These are phyloP conservation scores for Agriopis aurantiaria DNA, from an alignment of 2,888 invertebrate genomes.

Conservation along the genomic window DNA sequence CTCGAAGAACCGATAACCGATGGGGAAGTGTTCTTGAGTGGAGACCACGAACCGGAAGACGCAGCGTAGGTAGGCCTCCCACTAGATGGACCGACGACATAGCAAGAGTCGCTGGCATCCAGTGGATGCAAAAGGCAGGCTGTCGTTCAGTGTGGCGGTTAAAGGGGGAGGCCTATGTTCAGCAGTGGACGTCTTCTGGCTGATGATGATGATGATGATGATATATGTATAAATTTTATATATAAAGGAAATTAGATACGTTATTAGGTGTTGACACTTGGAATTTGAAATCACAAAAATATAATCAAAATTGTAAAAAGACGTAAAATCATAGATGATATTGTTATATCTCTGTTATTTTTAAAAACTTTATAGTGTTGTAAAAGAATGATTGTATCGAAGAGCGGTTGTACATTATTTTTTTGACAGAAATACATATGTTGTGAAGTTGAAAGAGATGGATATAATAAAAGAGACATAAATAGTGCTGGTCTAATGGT, in stretches of 20 bases:
- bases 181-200: no score
- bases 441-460: slow-evolving; percentile 64
- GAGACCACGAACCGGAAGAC: no score
- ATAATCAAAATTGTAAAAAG: slow-evolving; percentile 55
- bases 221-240: slow-evolving; percentile 9
- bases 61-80: no score
- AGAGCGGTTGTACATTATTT: slow-evolving; percentile 63
- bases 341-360: slow-evolving; percentile 64
- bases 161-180: no score
- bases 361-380: slow-evolving; percentile 63
- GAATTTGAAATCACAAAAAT: slow-evolving; percentile 13
- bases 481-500: slow-evolving; percentile 73
- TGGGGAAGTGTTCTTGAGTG: no score
- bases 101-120: no score
- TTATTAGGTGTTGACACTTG: slow-evolving; percentile 36
- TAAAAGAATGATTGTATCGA: slow-evolving; percentile 64
- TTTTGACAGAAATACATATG: slow-evolving; percentile 68
- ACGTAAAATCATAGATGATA: slow-evolving; percentile 62
- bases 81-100: no score
- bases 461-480: slow-evolving; percentile 62
- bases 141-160: no score
- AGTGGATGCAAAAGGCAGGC: no score
- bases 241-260: slow-evolving; percentile 16
- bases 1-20: no score
- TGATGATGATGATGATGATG: no score